Evolutionary conservation across 2,113 vertebrate species (phyloP).

Genomic region (Ariopsis seemanni): DNA sequence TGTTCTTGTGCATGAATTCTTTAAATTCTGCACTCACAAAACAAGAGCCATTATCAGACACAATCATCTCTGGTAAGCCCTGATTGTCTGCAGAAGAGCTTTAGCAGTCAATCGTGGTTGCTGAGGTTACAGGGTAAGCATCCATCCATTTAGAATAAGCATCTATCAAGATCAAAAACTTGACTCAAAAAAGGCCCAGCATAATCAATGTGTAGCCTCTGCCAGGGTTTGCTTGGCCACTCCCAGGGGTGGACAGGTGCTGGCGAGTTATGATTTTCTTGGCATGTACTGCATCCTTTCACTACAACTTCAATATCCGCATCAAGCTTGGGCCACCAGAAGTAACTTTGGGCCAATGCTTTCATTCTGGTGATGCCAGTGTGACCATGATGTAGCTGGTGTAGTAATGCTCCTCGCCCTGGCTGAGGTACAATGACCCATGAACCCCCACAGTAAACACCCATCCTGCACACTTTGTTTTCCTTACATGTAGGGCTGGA

Average conservation of each 20-base stretch:
- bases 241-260: background rate
- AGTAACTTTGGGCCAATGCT: no score
- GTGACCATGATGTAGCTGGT: no score
- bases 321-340: no score
- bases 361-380: no score
- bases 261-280: no score
- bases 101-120: background rate
- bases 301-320: no score
- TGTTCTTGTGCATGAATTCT: background rate
- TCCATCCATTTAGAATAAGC: constrained; percentile 4
- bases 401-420: background rate
- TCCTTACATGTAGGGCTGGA: background rate
- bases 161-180: background rate
- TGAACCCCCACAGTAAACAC: background rate
- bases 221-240: background rate
- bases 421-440: background rate
- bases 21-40: background rate
- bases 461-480: background rate
- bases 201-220: background rate
- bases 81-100: background rate
- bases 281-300: no score
- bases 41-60: no score
- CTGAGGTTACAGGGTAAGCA: background rate
- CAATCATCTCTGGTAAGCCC: no score
- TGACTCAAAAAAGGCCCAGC: background rate